phyloP scores from a whole-genome alignment of 30 jellyfish, hydroid and myxozoan species.

The Sanderia malayensis region DNA sequence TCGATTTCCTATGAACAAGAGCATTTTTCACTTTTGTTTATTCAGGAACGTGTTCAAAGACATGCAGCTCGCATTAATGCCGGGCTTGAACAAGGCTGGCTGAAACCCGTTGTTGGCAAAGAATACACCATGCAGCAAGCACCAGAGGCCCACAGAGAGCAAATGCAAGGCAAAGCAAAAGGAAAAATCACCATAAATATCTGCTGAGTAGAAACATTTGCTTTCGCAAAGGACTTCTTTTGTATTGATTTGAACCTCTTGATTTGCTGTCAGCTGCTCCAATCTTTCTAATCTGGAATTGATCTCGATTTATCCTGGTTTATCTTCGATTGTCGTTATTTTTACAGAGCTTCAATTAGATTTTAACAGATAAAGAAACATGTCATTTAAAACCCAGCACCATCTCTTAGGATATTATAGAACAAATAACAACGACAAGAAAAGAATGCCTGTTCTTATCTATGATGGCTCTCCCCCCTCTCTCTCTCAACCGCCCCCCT shows the following conservation, averaged over 20 bases:
- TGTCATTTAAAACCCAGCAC: conserved; percentile 12
- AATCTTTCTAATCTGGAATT: not conserved
- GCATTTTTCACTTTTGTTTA: too few species aligned
- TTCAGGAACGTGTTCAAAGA: too few species aligned
- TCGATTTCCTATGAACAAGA: too few species aligned
- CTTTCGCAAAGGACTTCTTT: too few species aligned
- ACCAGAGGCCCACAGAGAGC: conserved; percentile 74
- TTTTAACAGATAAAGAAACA: not conserved
- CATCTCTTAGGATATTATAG: too few species aligned
- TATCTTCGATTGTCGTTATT: too few species aligned
- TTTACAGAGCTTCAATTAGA: not conserved
- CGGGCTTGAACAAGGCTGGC: conserved; percentile 71
- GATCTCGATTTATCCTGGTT: not conserved
- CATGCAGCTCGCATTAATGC: conserved; percentile 39
- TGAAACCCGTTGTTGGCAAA: conserved; percentile 71
- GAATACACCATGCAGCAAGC: conserved; percentile 68
- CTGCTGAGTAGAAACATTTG: conserved; percentile 25
- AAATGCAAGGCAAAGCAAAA: conserved; percentile 56
- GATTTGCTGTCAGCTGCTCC: not conserved
- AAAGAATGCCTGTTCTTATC: too few species aligned
- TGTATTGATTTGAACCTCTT: not conserved
- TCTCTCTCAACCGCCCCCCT: not conserved
- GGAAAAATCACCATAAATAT: conserved; percentile 71
- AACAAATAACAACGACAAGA: too few species aligned
- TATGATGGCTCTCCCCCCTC: not conserved